Conservation (phyloP, 2,888 invertebrate genomes). For the Hydrotaea diabolus region DNA sequence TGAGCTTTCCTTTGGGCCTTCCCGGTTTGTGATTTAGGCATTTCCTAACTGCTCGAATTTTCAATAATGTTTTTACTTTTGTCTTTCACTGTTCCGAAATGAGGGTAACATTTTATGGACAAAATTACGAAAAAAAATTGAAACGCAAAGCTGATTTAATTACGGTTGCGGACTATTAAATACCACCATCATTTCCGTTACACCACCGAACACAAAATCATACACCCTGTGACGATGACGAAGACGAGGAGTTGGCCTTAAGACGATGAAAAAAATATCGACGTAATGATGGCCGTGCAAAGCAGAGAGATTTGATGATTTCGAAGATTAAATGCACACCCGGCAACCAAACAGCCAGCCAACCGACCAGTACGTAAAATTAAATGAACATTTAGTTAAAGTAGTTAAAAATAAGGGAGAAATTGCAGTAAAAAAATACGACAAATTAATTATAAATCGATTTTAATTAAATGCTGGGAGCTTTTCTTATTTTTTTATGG, state of each 20-base stretch:
- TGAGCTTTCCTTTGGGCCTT: too few species aligned
- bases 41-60: too few species aligned
- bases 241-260: neutral
- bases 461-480: constrained; percentile 55
- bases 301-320: constrained; percentile 67
- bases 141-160: constrained; percentile 65
- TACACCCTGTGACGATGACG: neutral
- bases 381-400: constrained; percentile 2
- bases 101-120: constrained; percentile 65
- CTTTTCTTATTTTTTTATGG: constrained; percentile 13
- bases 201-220: constrained; percentile 47
- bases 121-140: constrained; percentile 18
- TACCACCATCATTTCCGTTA: constrained; percentile 67
- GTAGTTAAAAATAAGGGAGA: constrained; percentile 32
- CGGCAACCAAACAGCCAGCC: neutral
- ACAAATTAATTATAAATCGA: constrained; percentile 63
- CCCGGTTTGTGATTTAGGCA: too few species aligned
- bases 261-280: constrained; percentile 14
- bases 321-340: constrained; percentile 70
- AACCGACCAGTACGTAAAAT: neutral
- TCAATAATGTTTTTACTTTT: too few species aligned
- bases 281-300: neutral
- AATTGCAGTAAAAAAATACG: constrained; percentile 29
- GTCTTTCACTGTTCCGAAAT: neutral
- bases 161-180: constrained; percentile 68